phyloP scores from a whole-genome alignment of 2,113 vertebrate genomes.

The Pteropus alecto region DNA sequence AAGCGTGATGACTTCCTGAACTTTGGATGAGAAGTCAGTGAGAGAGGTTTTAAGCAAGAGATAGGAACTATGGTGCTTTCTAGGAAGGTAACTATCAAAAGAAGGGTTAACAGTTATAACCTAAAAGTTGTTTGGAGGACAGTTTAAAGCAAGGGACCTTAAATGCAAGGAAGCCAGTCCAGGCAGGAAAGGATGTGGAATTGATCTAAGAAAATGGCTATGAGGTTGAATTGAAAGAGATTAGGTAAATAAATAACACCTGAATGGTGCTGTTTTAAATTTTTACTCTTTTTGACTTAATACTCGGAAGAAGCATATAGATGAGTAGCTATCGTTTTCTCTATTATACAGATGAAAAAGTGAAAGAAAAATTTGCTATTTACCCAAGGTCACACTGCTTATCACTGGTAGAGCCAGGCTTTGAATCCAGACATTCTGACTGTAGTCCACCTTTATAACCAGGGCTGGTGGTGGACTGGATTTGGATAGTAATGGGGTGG shows the following conservation, averaged over 20 bases:
- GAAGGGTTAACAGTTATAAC: neutral
- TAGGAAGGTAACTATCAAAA: neutral
- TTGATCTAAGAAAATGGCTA: neutral
- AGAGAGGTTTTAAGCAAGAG: neutral
- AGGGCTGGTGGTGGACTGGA: neutral
- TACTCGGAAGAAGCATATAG: neutral
- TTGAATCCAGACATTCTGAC: neutral
- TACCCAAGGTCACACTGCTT: neutral
- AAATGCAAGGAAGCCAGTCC: neutral
- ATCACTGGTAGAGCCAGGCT: neutral
- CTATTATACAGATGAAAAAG: neutral
- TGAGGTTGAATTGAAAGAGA: neutral
- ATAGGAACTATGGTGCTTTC: neutral
- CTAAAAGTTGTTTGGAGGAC: neutral
- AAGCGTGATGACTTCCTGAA: neutral
- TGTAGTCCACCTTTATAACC: neutral
- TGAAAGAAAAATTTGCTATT: neutral
- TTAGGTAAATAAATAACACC: neutral
- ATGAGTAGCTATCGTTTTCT: neutral
- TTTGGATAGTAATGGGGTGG: neutral
- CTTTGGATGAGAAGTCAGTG: neutral
- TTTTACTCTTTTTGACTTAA: neutral
- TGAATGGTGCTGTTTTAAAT: neutral
- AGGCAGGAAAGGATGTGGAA: neutral
- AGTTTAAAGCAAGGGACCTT: neutral